Evolutionary conservation across 1,140 invertebrate genomes (phyloP), one percentile per base, ranked within the genome.

Genomic region (Bicyclus anynana): DNA sequence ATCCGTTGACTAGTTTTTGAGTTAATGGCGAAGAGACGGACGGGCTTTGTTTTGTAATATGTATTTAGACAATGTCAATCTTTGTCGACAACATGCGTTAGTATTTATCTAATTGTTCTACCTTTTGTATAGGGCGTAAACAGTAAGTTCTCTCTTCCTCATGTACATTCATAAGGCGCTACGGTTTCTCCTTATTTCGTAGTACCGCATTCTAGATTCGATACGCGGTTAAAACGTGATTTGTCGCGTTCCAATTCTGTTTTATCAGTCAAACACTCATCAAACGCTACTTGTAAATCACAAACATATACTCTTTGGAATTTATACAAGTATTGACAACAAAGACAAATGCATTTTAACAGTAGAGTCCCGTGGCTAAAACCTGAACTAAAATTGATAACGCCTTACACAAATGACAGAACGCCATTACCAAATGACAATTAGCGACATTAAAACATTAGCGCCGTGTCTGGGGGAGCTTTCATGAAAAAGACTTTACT

Each of bases 261-360:
- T 61, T 65, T 65, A 65, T 65, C 63, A 57, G 58, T 65, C 47
- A 60, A 65, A 65, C 40, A 59, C 62, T 59, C 56, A 53, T 59
- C 56, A 59, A 53, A 48, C 21, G 57, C 20, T 42, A 48, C 51
- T 47, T 53, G 57, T 37, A 52, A 53, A 51, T 33, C 48, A 46
- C 17, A 16, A 59, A 44, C 17, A 16, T 53, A 44, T 53, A 18
- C 23, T 7, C 44, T 59, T 48, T n/a, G 29, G 29, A 35, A 47
- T 20, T 14, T 23, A 52, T 49, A 52, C 49, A 20, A 47, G 49
- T 18, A 17, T 40, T 1, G 1, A 40, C 13, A 12, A 12, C 10
- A 33, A 4, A n/a, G 5, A 23, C 10, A 12, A 33, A 10, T 12
- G 7, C 3, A 33, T 33, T 27, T 27, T 33, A 29, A 2, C 10